Evolutionary conservation across 2,113 vertebrate species (phyloP).

Genomic region (Blennius ocellaris): DNA sequence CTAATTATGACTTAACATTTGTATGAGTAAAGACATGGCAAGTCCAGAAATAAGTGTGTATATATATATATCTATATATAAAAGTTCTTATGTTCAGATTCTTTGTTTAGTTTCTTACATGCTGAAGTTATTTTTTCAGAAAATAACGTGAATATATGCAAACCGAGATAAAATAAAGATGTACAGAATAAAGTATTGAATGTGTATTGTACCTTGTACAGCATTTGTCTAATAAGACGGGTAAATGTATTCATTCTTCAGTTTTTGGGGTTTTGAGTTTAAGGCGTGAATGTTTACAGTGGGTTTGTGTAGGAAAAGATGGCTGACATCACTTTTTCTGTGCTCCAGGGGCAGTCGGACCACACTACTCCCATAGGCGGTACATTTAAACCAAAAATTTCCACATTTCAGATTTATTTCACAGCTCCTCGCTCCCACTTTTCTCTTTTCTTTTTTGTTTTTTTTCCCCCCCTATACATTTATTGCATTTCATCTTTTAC

Average conservation of each 20-base stretch:
- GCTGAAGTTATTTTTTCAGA: constrained; percentile 85
- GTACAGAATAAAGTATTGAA: constrained; percentile 83
- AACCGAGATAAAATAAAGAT: constrained; percentile 81
- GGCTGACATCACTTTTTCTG: constrained; percentile 45
- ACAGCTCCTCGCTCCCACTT: background rate
- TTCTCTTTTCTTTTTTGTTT: background rate
- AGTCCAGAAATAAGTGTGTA: constrained; percentile 75
- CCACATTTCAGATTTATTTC: constrained; percentile 8
- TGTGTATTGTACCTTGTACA: constrained; percentile 83
- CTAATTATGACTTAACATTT: constrained; percentile 78
- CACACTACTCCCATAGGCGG: constrained; percentile 31
- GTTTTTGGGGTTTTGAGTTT: constrained; percentile 63
- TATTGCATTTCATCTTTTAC: background rate
- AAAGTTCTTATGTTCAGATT: constrained; percentile 83
- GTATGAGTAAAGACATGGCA: constrained; percentile 69
- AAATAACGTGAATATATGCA: constrained; percentile 83
- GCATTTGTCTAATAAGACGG: constrained; percentile 78
- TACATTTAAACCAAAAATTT: constrained; percentile 69
- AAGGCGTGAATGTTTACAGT: constrained; percentile 78
- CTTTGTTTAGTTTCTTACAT: constrained; percentile 87
- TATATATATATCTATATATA: constrained; percentile 25
- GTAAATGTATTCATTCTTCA: constrained; percentile 76
- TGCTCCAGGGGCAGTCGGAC: constrained; percentile 41
- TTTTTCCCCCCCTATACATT: background rate
- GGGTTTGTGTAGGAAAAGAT: constrained; percentile 59